phyloP scores from a whole-genome alignment of 2,797 vertebrate genomes.

The Hyperoplus immaculatus region DNA sequence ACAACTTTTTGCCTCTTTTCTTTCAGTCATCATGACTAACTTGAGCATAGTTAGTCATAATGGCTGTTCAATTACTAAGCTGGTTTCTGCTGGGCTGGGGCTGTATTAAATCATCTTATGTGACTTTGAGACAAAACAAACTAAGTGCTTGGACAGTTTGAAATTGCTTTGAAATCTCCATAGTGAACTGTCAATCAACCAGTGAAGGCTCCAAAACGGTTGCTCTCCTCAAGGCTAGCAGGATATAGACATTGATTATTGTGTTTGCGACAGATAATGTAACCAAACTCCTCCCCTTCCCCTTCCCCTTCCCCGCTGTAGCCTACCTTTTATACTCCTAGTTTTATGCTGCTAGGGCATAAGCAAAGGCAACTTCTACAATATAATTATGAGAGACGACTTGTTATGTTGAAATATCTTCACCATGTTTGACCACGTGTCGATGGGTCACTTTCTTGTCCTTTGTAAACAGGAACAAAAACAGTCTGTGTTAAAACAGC shows the following conservation, averaged over 20 bases:
- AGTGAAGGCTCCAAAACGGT: not conserved
- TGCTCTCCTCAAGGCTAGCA: constrained; percentile 1
- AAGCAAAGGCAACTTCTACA: not conserved
- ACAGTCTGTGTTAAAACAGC: not conserved
- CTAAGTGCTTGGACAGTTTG: not conserved
- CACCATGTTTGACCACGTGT: not conserved
- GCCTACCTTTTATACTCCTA: no score
- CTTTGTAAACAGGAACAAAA: not conserved
- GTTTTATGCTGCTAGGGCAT: no score
- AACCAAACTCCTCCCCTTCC: no score
- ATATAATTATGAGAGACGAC: not conserved
- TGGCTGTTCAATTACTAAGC: not conserved
- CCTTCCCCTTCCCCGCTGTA: no score
- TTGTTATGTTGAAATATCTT: not conserved
- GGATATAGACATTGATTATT: no score
- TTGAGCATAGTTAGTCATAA: not conserved
- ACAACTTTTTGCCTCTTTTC: not conserved
- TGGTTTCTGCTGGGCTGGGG: not conserved
- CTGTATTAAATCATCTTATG: not conserved
- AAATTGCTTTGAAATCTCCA: constrained; percentile 19
- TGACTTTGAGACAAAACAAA: constrained; percentile 3
- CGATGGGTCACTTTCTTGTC: not conserved
- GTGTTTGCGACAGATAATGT: no score
- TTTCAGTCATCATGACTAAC: not conserved
- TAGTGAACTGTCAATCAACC: constrained; percentile 5